A percentile compares a stretch with the other conserved stretches of the same genome.
These are phyloP conservation scores for Chorisops tibialis DNA, from an alignment of 2,888 invertebrate species.

Conservation along the genomic window DNA sequence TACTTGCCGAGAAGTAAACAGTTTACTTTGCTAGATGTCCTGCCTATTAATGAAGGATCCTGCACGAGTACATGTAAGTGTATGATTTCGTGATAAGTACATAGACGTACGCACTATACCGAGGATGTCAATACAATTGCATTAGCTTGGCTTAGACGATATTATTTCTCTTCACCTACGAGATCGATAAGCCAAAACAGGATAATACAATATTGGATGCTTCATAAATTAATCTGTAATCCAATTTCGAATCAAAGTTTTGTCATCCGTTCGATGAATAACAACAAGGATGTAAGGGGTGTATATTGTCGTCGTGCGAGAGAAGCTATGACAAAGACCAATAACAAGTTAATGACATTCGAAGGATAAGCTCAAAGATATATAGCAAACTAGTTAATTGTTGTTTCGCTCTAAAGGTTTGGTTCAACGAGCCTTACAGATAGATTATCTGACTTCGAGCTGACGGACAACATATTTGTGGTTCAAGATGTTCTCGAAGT, in stretches of 20 bases:
- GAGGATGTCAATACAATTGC: no score
- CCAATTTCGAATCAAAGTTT: slow-evolving; percentile 17
- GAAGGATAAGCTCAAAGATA: slow-evolving; percentile 18
- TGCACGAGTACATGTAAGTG: background rate
- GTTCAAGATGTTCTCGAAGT: no score
- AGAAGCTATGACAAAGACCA: slow-evolving; percentile 16
- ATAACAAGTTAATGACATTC: slow-evolving; percentile 21
- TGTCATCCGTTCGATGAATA: background rate
- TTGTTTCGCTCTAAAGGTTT: slow-evolving; percentile 4
- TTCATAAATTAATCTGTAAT: slow-evolving; percentile 24
- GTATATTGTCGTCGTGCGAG: no score
- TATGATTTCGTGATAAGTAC: background rate
- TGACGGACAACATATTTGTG: no score
- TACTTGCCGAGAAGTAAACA: slow-evolving; percentile 5
- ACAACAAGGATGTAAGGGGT: background rate
- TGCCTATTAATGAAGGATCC: background rate
- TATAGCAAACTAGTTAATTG: slow-evolving; percentile 22
- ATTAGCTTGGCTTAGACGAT: slow-evolving; percentile 8
- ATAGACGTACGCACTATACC: no score
- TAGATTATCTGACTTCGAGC: no score
- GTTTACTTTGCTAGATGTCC: background rate
- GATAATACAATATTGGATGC: slow-evolving; percentile 13
- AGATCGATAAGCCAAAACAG: no score
- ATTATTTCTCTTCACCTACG: background rate
- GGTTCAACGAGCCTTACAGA: no score